phyloP scores from a whole-genome alignment of 1,140 invertebrate species.

The Dufourea novaeangliae region DNA sequence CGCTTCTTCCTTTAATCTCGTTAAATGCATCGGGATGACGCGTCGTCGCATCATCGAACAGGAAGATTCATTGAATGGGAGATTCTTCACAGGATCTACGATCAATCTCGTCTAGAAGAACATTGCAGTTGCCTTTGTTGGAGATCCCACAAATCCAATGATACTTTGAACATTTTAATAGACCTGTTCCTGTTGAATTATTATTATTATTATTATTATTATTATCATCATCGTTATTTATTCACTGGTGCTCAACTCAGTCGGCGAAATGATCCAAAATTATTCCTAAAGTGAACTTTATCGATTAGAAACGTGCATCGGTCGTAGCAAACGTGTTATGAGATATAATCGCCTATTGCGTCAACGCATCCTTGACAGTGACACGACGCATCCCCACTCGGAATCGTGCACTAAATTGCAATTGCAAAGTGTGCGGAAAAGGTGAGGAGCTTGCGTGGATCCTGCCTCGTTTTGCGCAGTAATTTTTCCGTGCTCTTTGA shows the following conservation, averaged over 20 bases:
- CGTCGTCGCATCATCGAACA: background rate
- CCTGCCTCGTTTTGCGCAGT: conserved; percentile 73
- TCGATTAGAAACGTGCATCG: background rate
- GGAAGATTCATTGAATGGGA: background rate
- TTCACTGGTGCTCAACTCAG: too few relatives aligned
- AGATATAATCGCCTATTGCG: conserved; percentile 21
- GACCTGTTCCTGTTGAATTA: too few relatives aligned
- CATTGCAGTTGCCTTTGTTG: too few relatives aligned
- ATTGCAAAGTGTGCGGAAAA: conserved; percentile 37
- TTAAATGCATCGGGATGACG: background rate
- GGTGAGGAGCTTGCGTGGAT: conserved; percentile 55
- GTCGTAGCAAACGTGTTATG: too few relatives aligned
- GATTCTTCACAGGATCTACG: background rate
- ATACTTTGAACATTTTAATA: too few relatives aligned
- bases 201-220: too few relatives aligned
- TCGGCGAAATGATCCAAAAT: too few relatives aligned
- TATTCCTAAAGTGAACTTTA: too few relatives aligned
- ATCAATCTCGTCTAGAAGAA: too few relatives aligned
- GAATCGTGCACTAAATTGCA: conserved; percentile 45
- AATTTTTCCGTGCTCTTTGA: conserved; percentile 70
- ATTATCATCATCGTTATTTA: too few relatives aligned
- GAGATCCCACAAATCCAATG: too few relatives aligned
- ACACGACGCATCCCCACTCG: conserved; percentile 43
- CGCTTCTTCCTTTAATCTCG: conserved; percentile 32
- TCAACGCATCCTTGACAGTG: conserved; percentile 57